Conservation (phyloP, 2,113 vertebrate genomes). For the Fregata magnificens region DNA sequence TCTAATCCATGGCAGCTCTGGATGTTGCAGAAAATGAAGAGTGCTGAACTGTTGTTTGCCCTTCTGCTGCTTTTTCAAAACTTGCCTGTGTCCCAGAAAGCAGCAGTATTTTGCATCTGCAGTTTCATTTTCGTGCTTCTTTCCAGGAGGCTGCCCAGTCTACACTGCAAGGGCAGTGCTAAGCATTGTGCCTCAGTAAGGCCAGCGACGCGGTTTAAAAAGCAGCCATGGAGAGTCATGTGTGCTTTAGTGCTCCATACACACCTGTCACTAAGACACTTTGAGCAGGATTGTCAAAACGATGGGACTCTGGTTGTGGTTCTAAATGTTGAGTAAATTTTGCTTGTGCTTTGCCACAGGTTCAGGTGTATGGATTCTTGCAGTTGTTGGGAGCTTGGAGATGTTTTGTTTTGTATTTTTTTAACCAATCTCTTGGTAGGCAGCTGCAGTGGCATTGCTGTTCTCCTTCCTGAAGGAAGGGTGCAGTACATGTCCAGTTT, state of each 20-base stretch:
- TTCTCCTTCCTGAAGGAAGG: not conserved
- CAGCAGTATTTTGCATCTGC: not conserved
- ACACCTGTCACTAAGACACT: not conserved
- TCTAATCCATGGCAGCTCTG: not conserved
- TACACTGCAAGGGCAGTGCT: not conserved
- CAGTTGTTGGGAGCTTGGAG: not conserved
- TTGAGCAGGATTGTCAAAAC: not conserved
- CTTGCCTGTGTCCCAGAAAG: not conserved
- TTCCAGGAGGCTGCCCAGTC: not conserved
- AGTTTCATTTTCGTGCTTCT: not conserved
- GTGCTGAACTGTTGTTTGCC: not conserved
- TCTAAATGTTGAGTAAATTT: not conserved
- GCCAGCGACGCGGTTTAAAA: not conserved
- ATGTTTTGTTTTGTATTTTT: not conserved
- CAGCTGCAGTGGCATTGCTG: not conserved
- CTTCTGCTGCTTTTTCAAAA: not conserved
- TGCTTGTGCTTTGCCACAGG: not conserved
- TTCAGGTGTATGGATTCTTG: not conserved
- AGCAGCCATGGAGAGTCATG: not conserved
- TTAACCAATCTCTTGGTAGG: not conserved
- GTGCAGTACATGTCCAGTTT: not conserved
- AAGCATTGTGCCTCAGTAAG: not conserved
- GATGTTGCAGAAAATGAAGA: not conserved
- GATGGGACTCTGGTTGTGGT: not conserved
- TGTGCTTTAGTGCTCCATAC: not conserved